Base-by-base conservation (phyloP, 2,797 vertebrate genomes). In the Dromococcyx pavoninus region DNA sequence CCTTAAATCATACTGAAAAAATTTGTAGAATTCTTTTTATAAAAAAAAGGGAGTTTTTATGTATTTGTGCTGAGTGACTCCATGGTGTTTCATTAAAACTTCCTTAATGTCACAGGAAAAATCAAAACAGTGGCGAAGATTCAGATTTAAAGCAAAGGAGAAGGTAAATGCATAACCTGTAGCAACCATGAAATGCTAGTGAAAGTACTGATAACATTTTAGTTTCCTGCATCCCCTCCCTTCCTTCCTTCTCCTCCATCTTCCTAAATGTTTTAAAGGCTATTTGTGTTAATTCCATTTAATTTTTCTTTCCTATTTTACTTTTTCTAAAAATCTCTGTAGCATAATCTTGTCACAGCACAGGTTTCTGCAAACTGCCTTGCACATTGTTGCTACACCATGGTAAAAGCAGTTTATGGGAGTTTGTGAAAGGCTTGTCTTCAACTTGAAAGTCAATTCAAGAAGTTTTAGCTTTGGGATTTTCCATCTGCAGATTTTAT, bases 91-190 rank as follows among this genome's bases (percentile, higher is more conserved):
- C 50, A 91, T 73, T 85, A 48, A 91, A 91, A 93, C 53, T 69
- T 94, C 51, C 54, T 95, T 86, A 72, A 88, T 97, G 35, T 85
- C 57, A 48, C 90, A 98, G 98, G 97, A 98, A 98, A 97, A 97
- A 97, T 91, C 98, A 97, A 86, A 97, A 97, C 93, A 98, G 98
- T 87, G 97, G 97, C 5, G 98, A 98, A 88, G 98, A 99, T 93
- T 98, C 97, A 61, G 98, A 98, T 95, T 97, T 97, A 97, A 98
- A 98, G 96, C 98, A 98, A 56, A 97, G 98, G 92, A 98, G 98
- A 96, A 98, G 98, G 98, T 99, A 97, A 96, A 78, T 92, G 66
- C 67, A 37, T 51, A 25, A 72, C 39, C 21, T 44, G 2, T 41
- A 89, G 19, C 17, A 82, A 35, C 37, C 60, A 13, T 88, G 53